A percentile compares a stretch with the other conserved stretches of the same genome.
phyloP scores from a whole-genome alignment of 2,113 vertebrate genomes.

The Anser brachyrhynchus region DNA sequence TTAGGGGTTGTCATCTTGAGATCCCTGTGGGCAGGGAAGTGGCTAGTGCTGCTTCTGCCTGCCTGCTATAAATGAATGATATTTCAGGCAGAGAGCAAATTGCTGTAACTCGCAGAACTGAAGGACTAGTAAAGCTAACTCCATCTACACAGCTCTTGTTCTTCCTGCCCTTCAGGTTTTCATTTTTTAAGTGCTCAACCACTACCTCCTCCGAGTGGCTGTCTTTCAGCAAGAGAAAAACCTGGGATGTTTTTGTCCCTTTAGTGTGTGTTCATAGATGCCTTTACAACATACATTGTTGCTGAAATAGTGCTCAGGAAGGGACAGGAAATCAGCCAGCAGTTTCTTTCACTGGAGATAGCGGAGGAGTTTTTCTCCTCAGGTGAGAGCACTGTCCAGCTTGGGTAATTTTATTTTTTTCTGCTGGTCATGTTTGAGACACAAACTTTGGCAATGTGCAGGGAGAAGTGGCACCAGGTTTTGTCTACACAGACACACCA shows the following conservation, averaged over 20 bases:
- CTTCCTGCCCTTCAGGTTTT: background rate
- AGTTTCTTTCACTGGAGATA: background rate
- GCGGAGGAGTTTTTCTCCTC: background rate
- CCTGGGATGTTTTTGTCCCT: background rate
- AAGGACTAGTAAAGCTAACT: background rate
- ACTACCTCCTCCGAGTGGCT: background rate
- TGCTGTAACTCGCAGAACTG: background rate
- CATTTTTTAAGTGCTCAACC: background rate
- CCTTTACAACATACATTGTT: background rate
- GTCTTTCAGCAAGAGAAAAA: background rate
- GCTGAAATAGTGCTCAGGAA: background rate
- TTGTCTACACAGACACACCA: background rate
- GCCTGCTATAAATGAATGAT: background rate
- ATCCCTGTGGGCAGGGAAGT: background rate
- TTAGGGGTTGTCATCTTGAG: background rate
- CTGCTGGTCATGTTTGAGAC: background rate
- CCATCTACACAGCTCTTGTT: background rate
- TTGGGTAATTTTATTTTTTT: background rate
- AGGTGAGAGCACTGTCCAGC: background rate
- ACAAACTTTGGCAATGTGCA: background rate
- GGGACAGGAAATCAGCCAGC: background rate
- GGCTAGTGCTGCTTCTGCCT: background rate
- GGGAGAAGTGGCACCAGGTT: background rate
- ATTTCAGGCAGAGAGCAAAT: background rate
- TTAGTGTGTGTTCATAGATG: background rate